These are phyloP conservation scores for Ruditapes philippinarum DNA, from an alignment of 1,140 invertebrate genomes.

Conservation along the genomic window DNA sequence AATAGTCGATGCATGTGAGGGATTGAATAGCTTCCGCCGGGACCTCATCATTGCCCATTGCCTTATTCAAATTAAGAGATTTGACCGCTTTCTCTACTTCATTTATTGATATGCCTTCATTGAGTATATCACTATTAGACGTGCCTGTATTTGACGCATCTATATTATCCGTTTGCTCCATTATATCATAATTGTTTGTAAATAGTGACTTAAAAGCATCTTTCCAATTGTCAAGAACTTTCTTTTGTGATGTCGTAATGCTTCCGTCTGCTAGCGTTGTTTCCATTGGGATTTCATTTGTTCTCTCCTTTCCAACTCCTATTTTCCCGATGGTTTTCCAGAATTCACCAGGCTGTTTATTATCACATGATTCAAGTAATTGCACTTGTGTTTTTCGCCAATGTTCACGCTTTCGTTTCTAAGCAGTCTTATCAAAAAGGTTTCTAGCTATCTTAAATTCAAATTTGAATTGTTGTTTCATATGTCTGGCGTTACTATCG, in stretches of 20 bases:
- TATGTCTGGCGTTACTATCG: not conserved
- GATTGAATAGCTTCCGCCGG: not conserved
- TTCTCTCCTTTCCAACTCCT: not conserved
- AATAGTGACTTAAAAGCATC: not conserved
- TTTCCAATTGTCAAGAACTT: not conserved
- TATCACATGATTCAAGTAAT: not conserved
- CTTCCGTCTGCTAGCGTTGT: not conserved
- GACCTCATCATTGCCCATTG: not conserved
- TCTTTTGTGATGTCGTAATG: not conserved
- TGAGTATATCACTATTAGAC: not conserved
- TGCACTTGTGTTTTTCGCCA: not conserved
- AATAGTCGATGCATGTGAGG: not conserved
- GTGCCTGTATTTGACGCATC: not conserved
- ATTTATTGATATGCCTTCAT: not conserved
- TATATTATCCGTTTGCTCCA: not conserved
- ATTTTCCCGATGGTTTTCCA: conserved; percentile 18
- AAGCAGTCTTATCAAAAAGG: not conserved
- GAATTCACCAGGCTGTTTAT: not conserved
- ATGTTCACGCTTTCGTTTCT: not conserved
- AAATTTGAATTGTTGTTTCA: not conserved
- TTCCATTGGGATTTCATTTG: not conserved
- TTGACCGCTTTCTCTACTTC: not conserved
- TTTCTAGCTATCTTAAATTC: not conserved
- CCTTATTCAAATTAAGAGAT: not conserved
- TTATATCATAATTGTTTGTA: not conserved